Conservation (phyloP, 2,888 invertebrate genomes). For the Spisula solida region DNA sequence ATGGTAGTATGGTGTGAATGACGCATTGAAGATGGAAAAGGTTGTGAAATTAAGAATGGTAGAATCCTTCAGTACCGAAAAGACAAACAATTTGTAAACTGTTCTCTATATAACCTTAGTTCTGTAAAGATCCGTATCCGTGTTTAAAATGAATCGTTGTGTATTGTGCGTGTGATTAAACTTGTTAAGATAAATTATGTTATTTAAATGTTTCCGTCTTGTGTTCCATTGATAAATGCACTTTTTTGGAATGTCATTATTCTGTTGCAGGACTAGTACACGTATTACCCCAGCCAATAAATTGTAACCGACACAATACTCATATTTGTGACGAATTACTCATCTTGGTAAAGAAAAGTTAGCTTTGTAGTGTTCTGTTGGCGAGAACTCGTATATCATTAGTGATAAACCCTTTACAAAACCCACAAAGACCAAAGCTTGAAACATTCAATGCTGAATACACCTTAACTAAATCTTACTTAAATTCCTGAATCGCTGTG, state of each 20-base stretch:
- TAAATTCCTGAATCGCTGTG: conserved; percentile 53
- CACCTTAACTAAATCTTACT: conserved; percentile 43
- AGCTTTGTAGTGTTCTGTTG: not conserved
- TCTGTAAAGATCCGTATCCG: not conserved
- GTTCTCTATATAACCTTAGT: no score
- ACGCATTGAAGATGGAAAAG: no score
- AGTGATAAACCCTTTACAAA: conserved; percentile 42
- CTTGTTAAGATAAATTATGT: not conserved
- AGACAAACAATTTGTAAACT: no score
- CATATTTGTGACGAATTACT: conserved; percentile 17
- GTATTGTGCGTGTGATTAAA: not conserved
- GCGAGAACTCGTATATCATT: conserved; percentile 28
- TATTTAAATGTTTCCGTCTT: not conserved
- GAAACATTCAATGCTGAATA: conserved; percentile 34
- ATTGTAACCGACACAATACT: conserved; percentile 22
- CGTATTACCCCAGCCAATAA: not conserved
- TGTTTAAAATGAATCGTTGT: not conserved
- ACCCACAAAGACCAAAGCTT: conserved; percentile 39
- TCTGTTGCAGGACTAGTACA: not conserved
- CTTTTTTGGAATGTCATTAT: not conserved
- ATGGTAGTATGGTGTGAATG: no score
- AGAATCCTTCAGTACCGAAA: no score
- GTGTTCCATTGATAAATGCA: conserved; percentile 6
- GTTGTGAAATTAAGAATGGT: no score
- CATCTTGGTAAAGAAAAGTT: conserved; percentile 1